A percentile compares a stretch with the other conserved stretches of the same genome.
These are phyloP conservation scores for Halichondria panicea DNA, from an alignment of 37 sponge, comb jelly and placozoan genomes.

Conservation along the genomic window DNA sequence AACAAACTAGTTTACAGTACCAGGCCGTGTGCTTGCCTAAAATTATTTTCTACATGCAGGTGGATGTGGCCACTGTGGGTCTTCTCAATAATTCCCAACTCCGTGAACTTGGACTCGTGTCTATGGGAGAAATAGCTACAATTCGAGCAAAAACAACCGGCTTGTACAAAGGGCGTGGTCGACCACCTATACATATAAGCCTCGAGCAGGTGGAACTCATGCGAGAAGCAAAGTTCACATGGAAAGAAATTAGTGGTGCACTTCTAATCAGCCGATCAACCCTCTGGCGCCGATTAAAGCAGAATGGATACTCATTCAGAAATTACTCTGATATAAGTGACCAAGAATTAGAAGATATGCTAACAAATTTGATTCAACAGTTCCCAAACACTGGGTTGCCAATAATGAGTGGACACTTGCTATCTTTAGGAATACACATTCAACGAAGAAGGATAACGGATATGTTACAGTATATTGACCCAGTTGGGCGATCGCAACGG, in stretches of 20 bases:
- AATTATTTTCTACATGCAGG: no score
- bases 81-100: no score
- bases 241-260: slow-evolving; percentile 20
- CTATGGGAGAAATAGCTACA: no score
- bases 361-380: neutral
- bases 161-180: no score
- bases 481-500: slow-evolving; percentile 9
- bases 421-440: slow-evolving; percentile 5
- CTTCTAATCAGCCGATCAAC: slow-evolving; percentile 19
- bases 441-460: slow-evolving; percentile 4
- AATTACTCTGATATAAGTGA: slow-evolving; percentile 27
- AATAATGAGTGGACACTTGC: slow-evolving; percentile 8
- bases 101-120: no score
- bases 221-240: slow-evolving; percentile 20
- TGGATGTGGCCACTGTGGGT: no score
- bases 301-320: neutral
- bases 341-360: slow-evolving; percentile 16
- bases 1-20: no score
- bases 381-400: slow-evolving; percentile 10
- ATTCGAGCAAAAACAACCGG: no score
- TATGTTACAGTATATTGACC: slow-evolving; percentile 11
- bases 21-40: no score
- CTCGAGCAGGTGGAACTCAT: slow-evolving; percentile 33
- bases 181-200: slow-evolving; percentile 5
- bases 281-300: slow-evolving; percentile 23